Percentiles rank a stretch among this genome's conserved stretches.
Conservation (phyloP, 2,797 vertebrate species). For the Calcarius lapponicus region DNA sequence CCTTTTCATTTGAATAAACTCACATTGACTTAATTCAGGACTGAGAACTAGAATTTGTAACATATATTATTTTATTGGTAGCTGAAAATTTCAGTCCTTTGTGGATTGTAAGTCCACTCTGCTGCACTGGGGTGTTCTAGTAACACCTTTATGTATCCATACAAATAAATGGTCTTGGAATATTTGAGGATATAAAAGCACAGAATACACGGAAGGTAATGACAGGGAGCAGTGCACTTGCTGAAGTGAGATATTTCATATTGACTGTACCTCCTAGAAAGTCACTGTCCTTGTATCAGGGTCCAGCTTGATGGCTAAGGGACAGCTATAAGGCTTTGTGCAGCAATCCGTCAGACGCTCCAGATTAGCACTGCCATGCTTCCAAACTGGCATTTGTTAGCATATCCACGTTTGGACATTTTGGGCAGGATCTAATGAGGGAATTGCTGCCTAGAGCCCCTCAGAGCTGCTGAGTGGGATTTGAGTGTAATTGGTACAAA, state of each 20-base stretch:
- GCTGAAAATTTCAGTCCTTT: neutral
- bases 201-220: neutral
- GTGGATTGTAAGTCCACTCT: neutral
- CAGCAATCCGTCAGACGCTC: neutral
- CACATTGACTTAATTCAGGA: neutral
- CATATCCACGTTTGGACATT: neutral
- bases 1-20: neutral
- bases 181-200: neutral
- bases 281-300: neutral
- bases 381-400: neutral
- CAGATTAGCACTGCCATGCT: neutral
- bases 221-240: neutral
- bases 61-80: neutral
- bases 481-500: neutral
- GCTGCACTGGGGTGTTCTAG: neutral
- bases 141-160: neutral
- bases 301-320: neutral
- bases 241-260: neutral
- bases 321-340: neutral
- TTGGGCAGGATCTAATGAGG: neutral
- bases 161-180: neutral
- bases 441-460: neutral
- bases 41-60: neutral
- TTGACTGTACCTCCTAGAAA: neutral
- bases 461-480: neutral